Base-by-base conservation (phyloP, 2,888 invertebrate species). In the Steinernema hermaphroditum region DNA sequence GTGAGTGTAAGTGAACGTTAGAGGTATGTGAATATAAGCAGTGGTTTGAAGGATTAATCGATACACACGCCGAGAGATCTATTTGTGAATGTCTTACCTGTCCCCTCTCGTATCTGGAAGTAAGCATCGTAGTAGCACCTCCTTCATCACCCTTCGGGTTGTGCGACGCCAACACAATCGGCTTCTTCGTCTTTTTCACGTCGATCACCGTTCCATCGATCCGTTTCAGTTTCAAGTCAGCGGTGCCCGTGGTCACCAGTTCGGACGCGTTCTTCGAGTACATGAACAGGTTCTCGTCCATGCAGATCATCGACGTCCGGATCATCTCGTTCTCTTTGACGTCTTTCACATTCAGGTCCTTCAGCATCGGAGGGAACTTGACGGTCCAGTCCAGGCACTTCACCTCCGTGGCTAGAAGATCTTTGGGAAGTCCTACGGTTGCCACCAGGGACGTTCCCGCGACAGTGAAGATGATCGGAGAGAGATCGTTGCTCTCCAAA, bases 301-400 rank as follows among this genome's bases (percentile, higher is more conserved):
- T 22, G 44, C 46, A 71, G 24, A 16, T 50, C 32, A 71, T 49
- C 54, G 46, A 50, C 16, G 71, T 50, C 6, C 34, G 8, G 29
- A 32, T 49, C n/a, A 50, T 14, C n/a, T 32, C 32, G 16, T 24
- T 16, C 32, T 71, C 54, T 16, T 37, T 54, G 50, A 75, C 72
- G 29, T 75, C 27, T 62, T 75, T 74, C 0, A 75, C 19, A 19
- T 70, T 74, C 19, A 37, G 27, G 19, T 68, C 37, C 1, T 16
- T 41, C 1, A 74, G 24, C 2, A n/a, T 2, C 2, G 37, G 37
- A 2, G 37, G 43, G n/a, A 41, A 37, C 19, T 43, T 74, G 16
- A 80, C 72, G 24, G 46, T 70, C 81, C 81, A 81, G 43, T 78
- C 74, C n/a, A n/a, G n/a, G n/a, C n/a, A n/a, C n/a, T n/a, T n/a